A percentile compares a stretch with the other conserved stretches of the same genome.
These are phyloP conservation scores for Macrophya alboannulata DNA, from an alignment of 2,888 invertebrate species.

Conservation along the genomic window DNA sequence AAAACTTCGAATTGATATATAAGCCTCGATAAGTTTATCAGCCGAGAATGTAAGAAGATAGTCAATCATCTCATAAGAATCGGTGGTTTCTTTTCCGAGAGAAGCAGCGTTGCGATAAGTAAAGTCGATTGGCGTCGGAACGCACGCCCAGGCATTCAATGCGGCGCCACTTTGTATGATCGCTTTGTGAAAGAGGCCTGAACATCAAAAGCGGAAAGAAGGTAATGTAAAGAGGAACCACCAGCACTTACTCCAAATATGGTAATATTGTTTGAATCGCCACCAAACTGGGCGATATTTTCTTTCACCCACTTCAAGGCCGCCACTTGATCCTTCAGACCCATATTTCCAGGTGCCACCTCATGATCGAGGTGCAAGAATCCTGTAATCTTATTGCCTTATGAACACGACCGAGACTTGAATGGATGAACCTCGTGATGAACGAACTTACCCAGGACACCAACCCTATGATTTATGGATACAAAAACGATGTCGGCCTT, in stretches of 20 bases:
- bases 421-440: background rate
- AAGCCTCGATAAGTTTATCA: slow-evolving; percentile 65
- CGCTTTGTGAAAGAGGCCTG: slow-evolving; percentile 72
- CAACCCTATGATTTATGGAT: slow-evolving; percentile 66
- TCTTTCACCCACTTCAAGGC: slow-evolving; percentile 72
- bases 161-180: slow-evolving; percentile 70
- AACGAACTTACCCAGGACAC: slow-evolving; percentile 65
- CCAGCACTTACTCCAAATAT: slow-evolving; percentile 72
- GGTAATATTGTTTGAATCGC: slow-evolving; percentile 71
- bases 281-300: slow-evolving; percentile 71
- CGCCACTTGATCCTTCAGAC: slow-evolving; percentile 70
- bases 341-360: slow-evolving; percentile 72
- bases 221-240: slow-evolving; percentile 62
- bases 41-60: slow-evolving; percentile 17
- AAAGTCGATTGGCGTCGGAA: background rate
- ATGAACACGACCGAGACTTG: background rate
- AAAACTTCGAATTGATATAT: slow-evolving; percentile 63
- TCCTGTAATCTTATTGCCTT: slow-evolving; percentile 61
- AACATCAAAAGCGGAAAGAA: slow-evolving; percentile 50
- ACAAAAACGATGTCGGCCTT: slow-evolving; percentile 66
- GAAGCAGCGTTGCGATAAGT: background rate
- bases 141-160: slow-evolving; percentile 62
- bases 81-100: slow-evolving; percentile 35
- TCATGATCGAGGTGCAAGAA: slow-evolving; percentile 71
- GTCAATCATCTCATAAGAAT: slow-evolving; percentile 21